These are phyloP conservation scores for Sarcophaga caerulescens DNA, from an alignment of 2,888 invertebrate species.

Conservation along the genomic window DNA sequence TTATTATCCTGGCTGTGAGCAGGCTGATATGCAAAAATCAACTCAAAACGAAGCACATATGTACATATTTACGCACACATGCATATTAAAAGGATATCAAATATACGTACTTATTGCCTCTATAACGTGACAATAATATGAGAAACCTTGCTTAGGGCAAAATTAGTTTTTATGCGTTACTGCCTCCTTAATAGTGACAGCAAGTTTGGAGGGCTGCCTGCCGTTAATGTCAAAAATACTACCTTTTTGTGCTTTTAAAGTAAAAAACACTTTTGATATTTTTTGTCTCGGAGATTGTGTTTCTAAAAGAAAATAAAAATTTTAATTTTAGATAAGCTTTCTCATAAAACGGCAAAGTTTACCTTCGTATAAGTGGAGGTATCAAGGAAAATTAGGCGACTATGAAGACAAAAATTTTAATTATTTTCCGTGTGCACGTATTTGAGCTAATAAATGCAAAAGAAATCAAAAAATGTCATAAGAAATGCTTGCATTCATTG, in stretches of 20 bases:
- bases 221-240: no score
- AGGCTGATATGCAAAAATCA: slow-evolving; percentile 9
- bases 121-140: slow-evolving; percentile 49
- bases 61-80: neutral
- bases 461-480: no score
- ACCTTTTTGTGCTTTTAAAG: neutral
- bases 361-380: slow-evolving; percentile 28
- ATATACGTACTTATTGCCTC: neutral
- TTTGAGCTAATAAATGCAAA: slow-evolving; percentile 14
- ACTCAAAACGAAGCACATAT: neutral
- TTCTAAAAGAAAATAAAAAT: slow-evolving; percentile 25
- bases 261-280: no score
- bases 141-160: slow-evolving; percentile 27
- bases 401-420: neutral
- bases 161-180: slow-evolving; percentile 9
- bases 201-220: no score
- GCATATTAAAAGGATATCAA: neutral
- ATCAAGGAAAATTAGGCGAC: neutral
- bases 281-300: no score
- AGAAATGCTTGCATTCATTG: no score
- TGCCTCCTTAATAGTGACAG: no score
- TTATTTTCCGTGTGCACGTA: neutral
- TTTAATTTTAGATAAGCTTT: slow-evolving; percentile 54
- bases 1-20: neutral
- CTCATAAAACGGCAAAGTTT: slow-evolving; percentile 6